Evolutionary conservation across 2,797 vertebrate genomes (phyloP).

Genomic region (Leptoclinus maculatus): DNA sequence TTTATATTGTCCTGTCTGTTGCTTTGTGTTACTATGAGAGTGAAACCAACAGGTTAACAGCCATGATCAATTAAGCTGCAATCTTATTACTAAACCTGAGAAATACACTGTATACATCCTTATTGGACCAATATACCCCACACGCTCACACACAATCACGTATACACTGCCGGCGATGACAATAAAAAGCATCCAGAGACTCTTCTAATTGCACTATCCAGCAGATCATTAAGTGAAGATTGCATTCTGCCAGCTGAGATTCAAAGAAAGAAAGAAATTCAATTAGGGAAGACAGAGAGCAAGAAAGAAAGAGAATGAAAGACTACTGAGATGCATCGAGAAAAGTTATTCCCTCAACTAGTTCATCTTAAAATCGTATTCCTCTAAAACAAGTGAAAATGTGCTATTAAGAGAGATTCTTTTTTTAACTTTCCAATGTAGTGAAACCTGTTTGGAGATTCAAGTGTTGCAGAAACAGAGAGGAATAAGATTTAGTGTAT

Average conservation of each 20-base stretch:
- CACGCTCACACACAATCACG: not conserved
- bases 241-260: constrained; percentile 60
- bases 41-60: constrained; percentile 30
- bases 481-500: not conserved
- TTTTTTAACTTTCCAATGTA: not conserved
- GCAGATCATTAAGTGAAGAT: constrained; percentile 63
- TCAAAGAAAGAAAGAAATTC: constrained; percentile 47
- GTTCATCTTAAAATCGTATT: not conserved
- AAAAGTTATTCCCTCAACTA: not conserved
- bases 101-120: constrained; percentile 4
- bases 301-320: constrained; percentile 7
- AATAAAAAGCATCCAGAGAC: constrained; percentile 51
- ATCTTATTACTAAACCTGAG: constrained; percentile 25
- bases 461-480: not conserved
- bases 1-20: constrained; percentile 14
- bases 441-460: not conserved
- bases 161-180: constrained; percentile 10
- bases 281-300: constrained; percentile 19
- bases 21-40: constrained; percentile 19
- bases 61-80: constrained; percentile 24
- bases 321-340: not conserved
- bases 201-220: constrained; percentile 54
- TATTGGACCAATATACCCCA: not conserved
- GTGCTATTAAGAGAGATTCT: not conserved
- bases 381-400: not conserved